Evolutionary conservation across 2,797 vertebrate species (phyloP).

Genomic region (Coregonus ussuriensis): DNA sequence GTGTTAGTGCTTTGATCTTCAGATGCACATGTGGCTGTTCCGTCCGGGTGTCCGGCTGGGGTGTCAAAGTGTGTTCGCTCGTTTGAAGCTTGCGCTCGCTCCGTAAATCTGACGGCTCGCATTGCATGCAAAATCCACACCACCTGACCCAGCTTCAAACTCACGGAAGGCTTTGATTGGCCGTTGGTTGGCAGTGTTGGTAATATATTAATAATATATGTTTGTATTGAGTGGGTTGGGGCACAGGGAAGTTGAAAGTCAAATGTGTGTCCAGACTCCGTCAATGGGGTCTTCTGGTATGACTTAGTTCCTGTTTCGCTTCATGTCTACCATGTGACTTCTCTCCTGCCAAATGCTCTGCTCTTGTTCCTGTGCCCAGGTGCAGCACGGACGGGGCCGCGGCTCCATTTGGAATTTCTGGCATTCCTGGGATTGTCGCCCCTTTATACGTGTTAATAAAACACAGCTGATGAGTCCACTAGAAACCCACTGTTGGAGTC

Average conservation of each 20-base stretch:
- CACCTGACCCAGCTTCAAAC: conserved; percentile 33
- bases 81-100: conserved; percentile 56
- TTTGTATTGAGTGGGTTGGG: not conserved
- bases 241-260: conserved; percentile 32
- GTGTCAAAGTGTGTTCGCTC: conserved; percentile 50
- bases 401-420: conserved; percentile 38
- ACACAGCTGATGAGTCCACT: conserved; percentile 30
- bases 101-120: conserved; percentile 60
- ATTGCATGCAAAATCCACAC: conserved; percentile 50
- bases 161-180: not conserved
- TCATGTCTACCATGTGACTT: conserved; percentile 8
- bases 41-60: conserved; percentile 40
- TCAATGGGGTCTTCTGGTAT: conserved; percentile 2
- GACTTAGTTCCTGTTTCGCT: conserved; percentile 9
- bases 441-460: conserved; percentile 27
- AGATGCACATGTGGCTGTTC: conserved; percentile 54
- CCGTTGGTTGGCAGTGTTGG: not conserved
- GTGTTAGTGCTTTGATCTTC: conserved; percentile 52
- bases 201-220: conserved; percentile 20
- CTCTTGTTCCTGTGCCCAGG: conserved; percentile 28
- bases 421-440: conserved; percentile 34
- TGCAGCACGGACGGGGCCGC: conserved; percentile 11
- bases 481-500: conserved; percentile 12
- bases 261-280: not conserved
- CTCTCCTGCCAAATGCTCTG: no score